A percentile compares a stretch with the other conserved stretches of the same genome.
Conservation (phyloP, 2,797 vertebrate species). For the Channallabes apus region DNA sequence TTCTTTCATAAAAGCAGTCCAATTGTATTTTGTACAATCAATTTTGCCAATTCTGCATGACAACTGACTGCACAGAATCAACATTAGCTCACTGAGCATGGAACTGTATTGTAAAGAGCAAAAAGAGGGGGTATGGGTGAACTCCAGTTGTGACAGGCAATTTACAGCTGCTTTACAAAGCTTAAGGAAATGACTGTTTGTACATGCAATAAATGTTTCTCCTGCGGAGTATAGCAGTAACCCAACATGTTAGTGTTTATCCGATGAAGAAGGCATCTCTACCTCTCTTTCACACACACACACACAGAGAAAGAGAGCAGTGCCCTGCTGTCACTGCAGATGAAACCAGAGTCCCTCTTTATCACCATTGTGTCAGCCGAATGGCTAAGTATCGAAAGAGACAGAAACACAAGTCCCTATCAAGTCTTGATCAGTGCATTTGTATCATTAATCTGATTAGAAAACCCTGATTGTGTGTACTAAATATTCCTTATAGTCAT, state of each 20-base stretch:
- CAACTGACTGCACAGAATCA: neutral
- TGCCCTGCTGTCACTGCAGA: constrained; percentile 33
- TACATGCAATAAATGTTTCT: neutral
- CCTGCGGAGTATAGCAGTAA: neutral
- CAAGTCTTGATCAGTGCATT: neutral
- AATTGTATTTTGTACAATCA: neutral
- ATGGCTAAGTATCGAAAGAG: constrained; percentile 18
- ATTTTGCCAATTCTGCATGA: neutral
- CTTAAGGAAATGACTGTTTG: neutral
- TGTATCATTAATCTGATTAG: neutral
- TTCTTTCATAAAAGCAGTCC: neutral
- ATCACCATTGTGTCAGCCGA: constrained; percentile 50
- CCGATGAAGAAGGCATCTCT: neutral
- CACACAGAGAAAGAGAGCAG: neutral
- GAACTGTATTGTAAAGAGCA: neutral
- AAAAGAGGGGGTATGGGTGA: neutral
- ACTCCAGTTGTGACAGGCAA: neutral
- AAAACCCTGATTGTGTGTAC: neutral
- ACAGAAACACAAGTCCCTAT: neutral
- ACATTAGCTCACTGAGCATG: neutral
- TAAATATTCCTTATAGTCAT: neutral
- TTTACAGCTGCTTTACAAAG: neutral
- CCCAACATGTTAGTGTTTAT: neutral
- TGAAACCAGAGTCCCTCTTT: constrained; percentile 46
- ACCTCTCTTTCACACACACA: neutral